Base-by-base conservation (phyloP, 2,113 vertebrate species). In the Micronisus gabar region DNA sequence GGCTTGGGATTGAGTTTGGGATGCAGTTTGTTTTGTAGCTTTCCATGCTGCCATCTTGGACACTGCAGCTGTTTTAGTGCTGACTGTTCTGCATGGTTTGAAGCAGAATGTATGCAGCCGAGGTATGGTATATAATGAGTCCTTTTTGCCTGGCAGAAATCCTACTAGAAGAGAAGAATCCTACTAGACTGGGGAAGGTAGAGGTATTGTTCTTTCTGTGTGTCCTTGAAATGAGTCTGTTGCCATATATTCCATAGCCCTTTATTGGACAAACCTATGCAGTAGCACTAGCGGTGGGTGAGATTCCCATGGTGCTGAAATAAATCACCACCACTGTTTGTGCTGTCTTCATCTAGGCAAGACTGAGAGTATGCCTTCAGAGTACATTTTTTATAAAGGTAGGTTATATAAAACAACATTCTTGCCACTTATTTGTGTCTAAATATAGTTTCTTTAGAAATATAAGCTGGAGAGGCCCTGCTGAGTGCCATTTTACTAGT, bases 171-270 rank as follows among this genome's bases (percentile, higher is more conserved):
- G 50, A 76, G 67, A 80, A 47, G 38, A 62, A 58, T 90, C n/a
- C 38, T 53, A 5, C 19, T 40, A 52, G 74, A 30, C 45, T 27
- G 22, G 32, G 13, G 38, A 55, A 58, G 55, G 53, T 41, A 30
- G 11, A 68, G 53, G 15, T 53, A 22, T 5, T 47, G 8, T 87
- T 90, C 34, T 68, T 11, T 7, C 14, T 61, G 13, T 40, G 32
- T 59, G 47, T 81, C 45, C 36, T 68, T 85, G 78, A 65, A 55
- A 18, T 30, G 27, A 68, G 26, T 59, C 32, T 6, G 3, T 72
- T 63, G 40, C 40, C 0, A 0, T 26, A 11, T 10, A 10, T 26
- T 76, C 30, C 2, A 7, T 29, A 79, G 45, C 41, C 29, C 17
- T 68, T 72, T 34, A 9, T 4, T 58, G 67, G 62, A 59, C 53